These are phyloP conservation scores for Zonitis immaculata DNA, from an alignment of 2,888 invertebrate species.

Conservation along the genomic window DNA sequence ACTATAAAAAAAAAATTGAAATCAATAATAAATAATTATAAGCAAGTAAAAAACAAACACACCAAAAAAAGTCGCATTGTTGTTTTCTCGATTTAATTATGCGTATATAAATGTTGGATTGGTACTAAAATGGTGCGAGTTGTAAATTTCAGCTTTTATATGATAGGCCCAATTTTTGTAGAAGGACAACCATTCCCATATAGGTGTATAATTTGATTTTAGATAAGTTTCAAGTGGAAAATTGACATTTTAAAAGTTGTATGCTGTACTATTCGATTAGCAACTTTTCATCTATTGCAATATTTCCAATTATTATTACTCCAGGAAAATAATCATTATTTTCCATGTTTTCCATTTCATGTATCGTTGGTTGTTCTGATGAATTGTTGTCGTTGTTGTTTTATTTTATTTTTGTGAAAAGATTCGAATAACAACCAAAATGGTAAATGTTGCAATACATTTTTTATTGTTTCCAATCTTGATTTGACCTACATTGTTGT, in stretches of 20 bases:
- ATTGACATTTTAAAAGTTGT: neutral
- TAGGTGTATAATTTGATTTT: too few species aligned
- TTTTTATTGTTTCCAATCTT: neutral
- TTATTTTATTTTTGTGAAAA: too few species aligned
- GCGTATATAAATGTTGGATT: neutral
- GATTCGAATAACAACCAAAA: too few species aligned
- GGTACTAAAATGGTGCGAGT: neutral
- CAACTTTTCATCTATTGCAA: neutral
- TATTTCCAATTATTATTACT: too few species aligned
- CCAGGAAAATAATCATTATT: too few species aligned
- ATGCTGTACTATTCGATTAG: neutral
- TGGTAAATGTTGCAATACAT: too few species aligned
- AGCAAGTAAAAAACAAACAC: neutral
- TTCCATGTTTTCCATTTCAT: too few species aligned
- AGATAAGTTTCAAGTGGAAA: neutral
- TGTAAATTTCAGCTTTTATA: slow-evolving; percentile 2
- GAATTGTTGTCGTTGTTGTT: too few species aligned
- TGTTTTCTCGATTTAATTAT: neutral
- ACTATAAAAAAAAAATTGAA: slow-evolving; percentile 1
- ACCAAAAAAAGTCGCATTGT: neutral
- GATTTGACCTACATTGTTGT: neutral
- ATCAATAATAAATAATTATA: neutral
- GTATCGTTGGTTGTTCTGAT: too few species aligned
- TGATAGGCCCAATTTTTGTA: neutral
- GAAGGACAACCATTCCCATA: slow-evolving; percentile 3